Base-by-base conservation (phyloP, 2,113 vertebrate species). In the Neolamprologus devosi region DNA sequence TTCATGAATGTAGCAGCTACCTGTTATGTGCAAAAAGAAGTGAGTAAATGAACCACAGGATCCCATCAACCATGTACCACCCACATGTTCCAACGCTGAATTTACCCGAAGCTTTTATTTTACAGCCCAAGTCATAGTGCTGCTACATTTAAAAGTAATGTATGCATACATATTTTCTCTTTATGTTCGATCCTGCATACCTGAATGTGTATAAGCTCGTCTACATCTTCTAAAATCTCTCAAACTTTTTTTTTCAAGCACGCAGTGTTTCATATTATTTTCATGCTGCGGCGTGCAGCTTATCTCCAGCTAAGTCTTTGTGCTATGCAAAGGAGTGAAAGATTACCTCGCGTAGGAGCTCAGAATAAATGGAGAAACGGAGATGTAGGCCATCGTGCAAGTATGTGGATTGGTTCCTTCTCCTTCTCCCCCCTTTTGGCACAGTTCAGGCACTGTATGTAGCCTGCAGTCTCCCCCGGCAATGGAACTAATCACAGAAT, bases 271-370 rank as follows among this genome's bases (percentile, higher is more conserved):
- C 9, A 65, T 73, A 86, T 87, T 84, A 60, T 85, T 82, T 84
- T 80, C 17, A 3, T 85, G 84, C 73, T 65, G 60, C 7, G 60
- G 23, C 35, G 60, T 86, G 40, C 33, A 87, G 85, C 81, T 92
- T 86, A 88, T 87, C 70, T 82, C 42, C 35, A 68, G 79, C 78
- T 86, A 87, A 93, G 88, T 88, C 54, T 87, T 87, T 88, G 82
- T 90, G 88, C 90, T 91, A 87, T 92, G 88, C 75, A 86, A 83
- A 91, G 40, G 55, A 90, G 58, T 87, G 84, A 91, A 87, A 91
- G 87, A 65, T 83, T 83, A 85, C 75, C 55, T 63, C 42, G 78
- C 73, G 80, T 80, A 85, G 83, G 84, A 85, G 65, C 60, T 81
- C 42, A 58, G 83, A 81, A 84, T 79, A 81, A 88, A 90, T 78